phyloP scores from a whole-genome alignment of 1,140 invertebrate genomes.

The Ips nitidus region DNA sequence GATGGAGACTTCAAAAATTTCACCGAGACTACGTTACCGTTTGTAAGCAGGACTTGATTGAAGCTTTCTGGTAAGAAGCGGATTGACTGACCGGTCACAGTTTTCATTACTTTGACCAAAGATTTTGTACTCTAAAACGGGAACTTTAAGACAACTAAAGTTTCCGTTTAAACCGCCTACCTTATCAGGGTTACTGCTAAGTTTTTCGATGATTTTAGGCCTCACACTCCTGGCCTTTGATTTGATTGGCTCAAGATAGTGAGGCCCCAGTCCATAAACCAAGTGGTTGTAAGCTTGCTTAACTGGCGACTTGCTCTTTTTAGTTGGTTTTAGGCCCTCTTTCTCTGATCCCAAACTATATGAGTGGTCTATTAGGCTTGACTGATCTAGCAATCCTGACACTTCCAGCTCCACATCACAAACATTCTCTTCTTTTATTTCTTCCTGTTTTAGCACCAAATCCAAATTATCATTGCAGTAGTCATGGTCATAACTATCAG shows the following conservation, averaged over 20 bases:
- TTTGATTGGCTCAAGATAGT: conserved; percentile 22
- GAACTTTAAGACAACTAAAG: background rate
- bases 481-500: conserved; percentile 38
- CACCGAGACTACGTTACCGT: conserved; percentile 27
- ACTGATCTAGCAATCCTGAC: conserved; percentile 3
- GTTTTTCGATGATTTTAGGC: conserved; percentile 9
- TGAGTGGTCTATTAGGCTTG: conserved; percentile 33
- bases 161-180: conserved; percentile 13
- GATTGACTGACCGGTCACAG: conserved; percentile 32
- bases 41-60: conserved; percentile 29
- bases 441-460: conserved; percentile 4
- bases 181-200: conserved; percentile 18
- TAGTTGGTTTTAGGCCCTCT: background rate
- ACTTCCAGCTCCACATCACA: background rate
- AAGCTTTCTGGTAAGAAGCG: conserved; percentile 33
- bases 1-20: conserved; percentile 28
- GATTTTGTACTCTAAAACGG: conserved; percentile 22
- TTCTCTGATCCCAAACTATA: conserved; percentile 36
- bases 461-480: conserved; percentile 38
- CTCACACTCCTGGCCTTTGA: conserved; percentile 7
- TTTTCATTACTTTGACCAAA: conserved; percentile 28
- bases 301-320: conserved; percentile 29
- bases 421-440: background rate
- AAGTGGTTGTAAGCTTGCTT: conserved; percentile 31
- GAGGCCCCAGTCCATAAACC: conserved; percentile 26